Percentiles rank a stretch among this genome's conserved stretches.
Conservation (phyloP, 1,140 invertebrate species). For the Lasioglossum albipes region DNA sequence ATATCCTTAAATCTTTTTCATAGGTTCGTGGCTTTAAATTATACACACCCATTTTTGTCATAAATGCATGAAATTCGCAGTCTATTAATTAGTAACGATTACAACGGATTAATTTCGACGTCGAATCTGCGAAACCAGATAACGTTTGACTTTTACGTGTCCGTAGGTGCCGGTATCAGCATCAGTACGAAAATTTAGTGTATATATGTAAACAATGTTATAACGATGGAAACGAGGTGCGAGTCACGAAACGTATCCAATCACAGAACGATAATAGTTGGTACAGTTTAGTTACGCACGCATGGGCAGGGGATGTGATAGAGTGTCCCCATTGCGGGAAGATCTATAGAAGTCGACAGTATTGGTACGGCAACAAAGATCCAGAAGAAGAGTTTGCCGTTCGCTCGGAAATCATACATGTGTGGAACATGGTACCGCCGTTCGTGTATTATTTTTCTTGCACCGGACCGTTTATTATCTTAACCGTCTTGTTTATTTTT, state of each 20-base stretch:
- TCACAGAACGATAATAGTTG: conserved; percentile 85
- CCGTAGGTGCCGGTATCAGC: conserved; percentile 85
- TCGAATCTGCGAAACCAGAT: not conserved
- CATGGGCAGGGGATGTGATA: conserved; percentile 90
- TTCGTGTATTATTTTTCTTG: not conserved
- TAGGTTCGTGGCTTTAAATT: too few species aligned
- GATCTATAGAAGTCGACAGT: conserved; percentile 89
- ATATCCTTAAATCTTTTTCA: too few species aligned
- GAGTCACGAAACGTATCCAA: conserved; percentile 83
- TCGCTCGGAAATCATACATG: conserved; percentile 86
- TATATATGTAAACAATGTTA: conserved; percentile 86
- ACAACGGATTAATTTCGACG: too few species aligned
- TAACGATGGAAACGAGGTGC: conserved; percentile 82
- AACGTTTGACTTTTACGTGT: not conserved
- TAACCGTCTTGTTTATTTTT: conserved; percentile 11
- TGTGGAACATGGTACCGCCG: conserved; percentile 87
- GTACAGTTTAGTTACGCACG: conserved; percentile 88
- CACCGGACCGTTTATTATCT: not conserved
- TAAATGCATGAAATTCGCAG: too few species aligned
- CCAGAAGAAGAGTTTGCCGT: conserved; percentile 87
- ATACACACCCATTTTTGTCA: too few species aligned
- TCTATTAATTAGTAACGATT: not conserved
- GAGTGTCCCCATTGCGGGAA: conserved; percentile 91
- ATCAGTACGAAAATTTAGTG: conserved; percentile 89
- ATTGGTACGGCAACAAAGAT: conserved; percentile 92